A percentile compares a stretch with the other conserved stretches of the same genome.
These are phyloP conservation scores for Bradypodion pumilum DNA, from an alignment of 2,797 vertebrate genomes.

Conservation along the genomic window DNA sequence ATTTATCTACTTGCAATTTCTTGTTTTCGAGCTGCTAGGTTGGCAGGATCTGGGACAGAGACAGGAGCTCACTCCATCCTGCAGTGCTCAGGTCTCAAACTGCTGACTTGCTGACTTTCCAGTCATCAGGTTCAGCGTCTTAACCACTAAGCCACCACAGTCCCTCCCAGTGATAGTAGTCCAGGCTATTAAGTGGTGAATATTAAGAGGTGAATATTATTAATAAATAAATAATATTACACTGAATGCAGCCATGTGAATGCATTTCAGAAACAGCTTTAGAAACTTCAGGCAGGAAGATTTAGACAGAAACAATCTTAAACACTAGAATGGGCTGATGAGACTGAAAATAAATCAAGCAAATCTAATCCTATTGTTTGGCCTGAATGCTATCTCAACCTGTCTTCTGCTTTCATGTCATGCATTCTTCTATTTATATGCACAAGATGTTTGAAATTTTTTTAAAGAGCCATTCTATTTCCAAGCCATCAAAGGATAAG, in stretches of 20 bases:
- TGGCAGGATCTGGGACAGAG: no score
- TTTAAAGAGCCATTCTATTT: slow-evolving; percentile 31
- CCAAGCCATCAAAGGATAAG: slow-evolving; percentile 44
- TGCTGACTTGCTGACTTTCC: no score
- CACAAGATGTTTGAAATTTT: neutral
- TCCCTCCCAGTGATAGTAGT: neutral
- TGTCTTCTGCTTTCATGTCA: rapidly evolving
- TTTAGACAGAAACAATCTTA: neutral
- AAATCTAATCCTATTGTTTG: slow-evolving; percentile 5
- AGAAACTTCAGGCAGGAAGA: neutral
- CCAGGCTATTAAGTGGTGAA: neutral
- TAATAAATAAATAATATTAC: no score
- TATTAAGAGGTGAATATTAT: neutral
- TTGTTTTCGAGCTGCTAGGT: no score
- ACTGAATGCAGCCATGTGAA: neutral
- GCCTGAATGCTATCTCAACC: neutral
- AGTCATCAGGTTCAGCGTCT: no score
- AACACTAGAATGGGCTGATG: neutral
- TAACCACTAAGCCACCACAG: no score
- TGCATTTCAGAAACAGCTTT: neutral
- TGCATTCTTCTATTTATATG: neutral
- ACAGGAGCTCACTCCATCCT: no score
- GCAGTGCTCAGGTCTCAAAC: no score
- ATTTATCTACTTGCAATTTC: no score
- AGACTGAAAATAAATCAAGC: slow-evolving; percentile 8